Percentiles rank a stretch among this genome's conserved stretches.
phyloP scores from a whole-genome alignment of 2,113 vertebrate species.

The Gadus chalcogrammus region DNA sequence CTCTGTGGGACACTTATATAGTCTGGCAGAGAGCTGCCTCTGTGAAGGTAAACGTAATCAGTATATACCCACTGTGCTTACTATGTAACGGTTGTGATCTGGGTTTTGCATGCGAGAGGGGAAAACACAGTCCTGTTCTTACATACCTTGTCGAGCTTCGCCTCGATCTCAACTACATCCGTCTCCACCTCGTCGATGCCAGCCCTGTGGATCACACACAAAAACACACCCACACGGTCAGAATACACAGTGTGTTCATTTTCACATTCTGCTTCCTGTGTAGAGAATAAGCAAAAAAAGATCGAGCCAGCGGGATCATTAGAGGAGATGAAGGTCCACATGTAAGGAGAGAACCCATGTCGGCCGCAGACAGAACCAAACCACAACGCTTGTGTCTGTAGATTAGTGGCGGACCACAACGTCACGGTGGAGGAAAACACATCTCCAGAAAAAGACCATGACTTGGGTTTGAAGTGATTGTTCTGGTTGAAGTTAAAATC shows the following conservation, averaged over 20 bases:
- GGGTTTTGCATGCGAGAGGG: conserved; percentile 1
- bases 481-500: background rate
- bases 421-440: conserved; percentile 14
- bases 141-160: conserved; percentile 95
- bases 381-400: conserved; percentile 14
- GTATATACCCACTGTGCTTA: conserved; percentile 17
- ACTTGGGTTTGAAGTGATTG: background rate
- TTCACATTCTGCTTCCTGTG: too few relatives aligned
- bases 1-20: too few relatives aligned
- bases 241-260: background rate
- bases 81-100: background rate
- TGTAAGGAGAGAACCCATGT: conserved; percentile 18
- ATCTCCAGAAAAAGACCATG: background rate
- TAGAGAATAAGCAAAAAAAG: background rate
- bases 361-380: conserved; percentile 2
- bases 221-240: conserved; percentile 28
- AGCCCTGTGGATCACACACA: conserved; percentile 76
- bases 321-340: conserved; percentile 17
- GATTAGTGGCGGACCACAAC: conserved; percentile 22
- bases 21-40: background rate
- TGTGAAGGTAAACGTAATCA: conserved; percentile 13
- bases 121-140: background rate
- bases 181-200: conserved; percentile 96
- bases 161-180: conserved; percentile 92
- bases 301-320: conserved; percentile 6